Base-by-base conservation (phyloP, 53 echinoderm and acorn worm genomes). In the Henricia sp. region DNA sequence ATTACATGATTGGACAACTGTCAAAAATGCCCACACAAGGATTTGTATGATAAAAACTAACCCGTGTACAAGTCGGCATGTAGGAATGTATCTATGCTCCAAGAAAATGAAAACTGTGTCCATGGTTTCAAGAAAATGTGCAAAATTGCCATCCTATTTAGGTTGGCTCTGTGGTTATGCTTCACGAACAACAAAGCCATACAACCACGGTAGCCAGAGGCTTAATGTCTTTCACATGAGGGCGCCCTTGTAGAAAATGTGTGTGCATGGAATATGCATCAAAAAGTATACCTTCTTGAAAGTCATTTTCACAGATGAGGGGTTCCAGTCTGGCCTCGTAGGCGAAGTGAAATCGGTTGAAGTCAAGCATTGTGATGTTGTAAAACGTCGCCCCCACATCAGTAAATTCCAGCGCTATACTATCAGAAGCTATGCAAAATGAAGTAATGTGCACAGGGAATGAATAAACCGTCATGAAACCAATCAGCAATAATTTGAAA, bases 271-370 rank as follows among this genome's bases (percentile, higher is more conserved):
- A 10, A 5, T 55, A 55, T 23, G 5, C 21, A 55, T 55, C 24
- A 0, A 9, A 72, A 48, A 48, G 28, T 14, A n/a, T 77, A 85
- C 85, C 72, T 72, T 27, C 9, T 2, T 62, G 27, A 16, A 86
- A 21, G 46, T 19, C 32, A 4, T 20, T 30, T 0, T 86, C 71
- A 71, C 94, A 94, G 11, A 74, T 69, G 3, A 89, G 38, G 1
- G 89, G 83, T 33, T 82, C 88, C 6, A 94, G 73, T 11, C 16
- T 83, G 38, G 86, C 94, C 4, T 67, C 88, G 65, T 89, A 88
- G 28, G 94, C 94, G 48, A 70, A 43, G 43, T 82, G 80, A 50
- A 70, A 67, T 27, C 28, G 16, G 35, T 70, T 55, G 20, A 90
- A 78, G 26, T 85, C 90, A 6, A 68, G 51, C 52, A 90, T 48